Conservation (phyloP, 1,140 invertebrate genomes). For the Campoletis sonorensis region DNA sequence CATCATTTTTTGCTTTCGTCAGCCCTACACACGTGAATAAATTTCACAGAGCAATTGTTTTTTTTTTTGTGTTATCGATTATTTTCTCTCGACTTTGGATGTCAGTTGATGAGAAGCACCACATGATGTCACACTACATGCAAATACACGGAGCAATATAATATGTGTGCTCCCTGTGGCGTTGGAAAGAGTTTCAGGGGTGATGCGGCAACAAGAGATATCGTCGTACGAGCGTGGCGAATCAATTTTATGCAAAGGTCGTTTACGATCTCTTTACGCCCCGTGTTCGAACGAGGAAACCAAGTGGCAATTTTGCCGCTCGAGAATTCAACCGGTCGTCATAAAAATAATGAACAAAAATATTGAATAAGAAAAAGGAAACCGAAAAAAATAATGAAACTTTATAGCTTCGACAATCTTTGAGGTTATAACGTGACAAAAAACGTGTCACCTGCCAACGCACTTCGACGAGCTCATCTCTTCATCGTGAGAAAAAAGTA, state of each 20-base stretch:
- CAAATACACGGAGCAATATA: neutral
- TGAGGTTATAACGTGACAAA: conserved; percentile 40
- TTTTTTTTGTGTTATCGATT: neutral
- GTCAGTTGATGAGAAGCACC: neutral
- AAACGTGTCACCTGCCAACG: neutral
- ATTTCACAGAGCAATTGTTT: neutral
- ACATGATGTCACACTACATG: conserved; percentile 17
- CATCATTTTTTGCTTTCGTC: neutral
- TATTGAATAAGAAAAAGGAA: neutral
- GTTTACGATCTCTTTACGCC: conserved; percentile 62
- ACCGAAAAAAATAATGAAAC: conserved; percentile 26
- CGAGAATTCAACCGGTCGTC: conserved; percentile 18
- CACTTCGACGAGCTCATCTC: neutral
- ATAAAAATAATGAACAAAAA: conserved; percentile 20
- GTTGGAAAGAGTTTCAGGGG: neutral
- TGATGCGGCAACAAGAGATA: conserved; percentile 9
- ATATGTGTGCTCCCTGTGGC: conserved; percentile 5
- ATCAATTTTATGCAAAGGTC: conserved; percentile 65
- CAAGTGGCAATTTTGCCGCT: conserved; percentile 34
- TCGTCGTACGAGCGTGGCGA: conserved; percentile 49
- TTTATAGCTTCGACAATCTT: conserved; percentile 12
- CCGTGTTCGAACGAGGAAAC: conserved; percentile 6
- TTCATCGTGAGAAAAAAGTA: conserved; percentile 11
- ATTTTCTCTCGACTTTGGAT: neutral
- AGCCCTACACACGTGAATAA: neutral